Conservation (phyloP, 2,888 invertebrate species). For the Bimastos eiseni region DNA sequence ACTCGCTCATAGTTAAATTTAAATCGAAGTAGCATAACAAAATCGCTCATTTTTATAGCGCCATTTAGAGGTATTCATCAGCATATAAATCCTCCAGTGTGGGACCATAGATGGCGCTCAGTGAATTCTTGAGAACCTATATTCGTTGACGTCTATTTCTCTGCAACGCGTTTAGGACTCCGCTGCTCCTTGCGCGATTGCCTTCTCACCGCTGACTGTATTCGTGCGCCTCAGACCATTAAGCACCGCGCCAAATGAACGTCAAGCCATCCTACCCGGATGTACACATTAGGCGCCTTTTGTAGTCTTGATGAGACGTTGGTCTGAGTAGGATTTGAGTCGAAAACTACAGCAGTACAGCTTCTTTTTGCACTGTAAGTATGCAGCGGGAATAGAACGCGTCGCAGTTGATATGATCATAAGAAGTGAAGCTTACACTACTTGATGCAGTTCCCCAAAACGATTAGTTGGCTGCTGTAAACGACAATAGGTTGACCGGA, state of each 20-base stretch:
- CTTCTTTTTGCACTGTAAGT: background rate
- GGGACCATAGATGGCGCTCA: background rate
- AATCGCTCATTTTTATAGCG: background rate
- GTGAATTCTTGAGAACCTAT: background rate
- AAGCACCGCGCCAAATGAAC: background rate
- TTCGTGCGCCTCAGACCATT: background rate
- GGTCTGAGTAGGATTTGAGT: background rate
- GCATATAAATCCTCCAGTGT: background rate
- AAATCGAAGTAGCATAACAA: background rate
- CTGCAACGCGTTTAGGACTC: background rate
- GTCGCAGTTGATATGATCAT: background rate
- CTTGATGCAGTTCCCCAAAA: background rate
- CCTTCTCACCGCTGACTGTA: background rate
- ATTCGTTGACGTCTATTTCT: background rate
- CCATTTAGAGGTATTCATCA: background rate
- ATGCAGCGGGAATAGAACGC: background rate
- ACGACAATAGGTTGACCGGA: too few species aligned
- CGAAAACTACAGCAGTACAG: background rate
- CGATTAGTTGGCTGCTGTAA: background rate
- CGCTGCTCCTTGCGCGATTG: background rate
- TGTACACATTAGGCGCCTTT: background rate
- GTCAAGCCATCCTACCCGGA: background rate
- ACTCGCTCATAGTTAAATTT: background rate
- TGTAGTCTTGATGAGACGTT: background rate
- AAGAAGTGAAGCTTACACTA: background rate